phyloP scores from a whole-genome alignment of 2,888 invertebrate genomes.

The Caenorhabditis wallacei region DNA sequence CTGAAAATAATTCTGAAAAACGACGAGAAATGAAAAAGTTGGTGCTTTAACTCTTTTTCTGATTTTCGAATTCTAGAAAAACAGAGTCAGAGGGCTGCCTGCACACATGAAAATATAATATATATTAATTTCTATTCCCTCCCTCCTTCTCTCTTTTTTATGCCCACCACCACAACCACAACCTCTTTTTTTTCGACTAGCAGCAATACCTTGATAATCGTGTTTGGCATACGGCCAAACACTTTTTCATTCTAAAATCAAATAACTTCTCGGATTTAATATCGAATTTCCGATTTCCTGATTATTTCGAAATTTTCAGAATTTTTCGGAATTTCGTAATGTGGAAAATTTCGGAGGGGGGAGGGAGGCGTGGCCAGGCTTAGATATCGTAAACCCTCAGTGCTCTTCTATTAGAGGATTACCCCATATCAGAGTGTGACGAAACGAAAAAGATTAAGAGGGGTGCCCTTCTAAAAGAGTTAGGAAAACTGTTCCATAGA shows the following conservation, averaged over 20 bases:
- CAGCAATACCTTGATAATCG: constrained; percentile 3
- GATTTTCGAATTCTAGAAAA: constrained; percentile 52
- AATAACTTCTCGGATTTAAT: background rate
- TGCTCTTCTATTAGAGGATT: too few species aligned
- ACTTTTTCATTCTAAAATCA: background rate
- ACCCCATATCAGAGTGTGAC: too few species aligned
- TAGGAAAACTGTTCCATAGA: background rate
- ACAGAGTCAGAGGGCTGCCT: background rate
- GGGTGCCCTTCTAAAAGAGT: too few species aligned
- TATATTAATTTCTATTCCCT: constrained; percentile 58
- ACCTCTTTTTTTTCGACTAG: background rate
- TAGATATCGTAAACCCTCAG: too few species aligned
- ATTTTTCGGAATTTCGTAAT: background rate
- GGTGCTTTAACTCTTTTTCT: constrained; percentile 22
- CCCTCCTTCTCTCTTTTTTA: constrained; percentile 4
- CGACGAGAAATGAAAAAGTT: constrained; percentile 12
- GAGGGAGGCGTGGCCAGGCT: too few species aligned
- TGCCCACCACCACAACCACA: too few species aligned
- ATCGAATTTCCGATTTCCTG: constrained; percentile 1
- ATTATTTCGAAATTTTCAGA: constrained; percentile 19
- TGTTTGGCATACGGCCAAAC: constrained; percentile 52
- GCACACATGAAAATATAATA: constrained; percentile 41
- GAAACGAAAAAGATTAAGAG: too few species aligned
- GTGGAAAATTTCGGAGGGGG: background rate
- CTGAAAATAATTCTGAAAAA: background rate